Percentiles rank a stretch among this genome's conserved stretches.
phyloP scores from a whole-genome alignment of 2,888 invertebrate species.

The Lysandra coridon region DNA sequence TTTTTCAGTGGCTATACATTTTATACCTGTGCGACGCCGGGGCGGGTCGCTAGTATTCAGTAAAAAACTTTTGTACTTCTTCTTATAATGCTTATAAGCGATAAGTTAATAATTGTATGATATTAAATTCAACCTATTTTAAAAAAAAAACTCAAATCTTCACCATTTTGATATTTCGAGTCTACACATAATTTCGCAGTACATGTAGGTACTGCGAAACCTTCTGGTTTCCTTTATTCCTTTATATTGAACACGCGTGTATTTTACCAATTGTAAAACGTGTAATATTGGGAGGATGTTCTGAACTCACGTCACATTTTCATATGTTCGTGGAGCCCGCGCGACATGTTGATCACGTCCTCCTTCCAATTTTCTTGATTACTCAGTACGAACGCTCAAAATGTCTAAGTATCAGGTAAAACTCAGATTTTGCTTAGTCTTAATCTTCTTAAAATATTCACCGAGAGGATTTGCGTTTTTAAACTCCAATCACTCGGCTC shows the following conservation, averaged over 20 bases:
- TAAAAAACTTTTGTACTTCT: too few species aligned
- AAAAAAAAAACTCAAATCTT: too few species aligned
- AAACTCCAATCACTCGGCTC: slow-evolving; percentile 26
- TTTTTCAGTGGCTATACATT: too few species aligned
- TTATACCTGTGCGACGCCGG: too few species aligned
- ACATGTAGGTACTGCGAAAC: not conserved
- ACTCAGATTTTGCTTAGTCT: slow-evolving; percentile 39
- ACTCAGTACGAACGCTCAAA: slow-evolving; percentile 41
- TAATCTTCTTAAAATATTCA: slow-evolving; percentile 40
- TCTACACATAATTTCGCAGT: too few species aligned
- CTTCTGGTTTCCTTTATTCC: not conserved
- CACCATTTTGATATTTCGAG: too few species aligned
- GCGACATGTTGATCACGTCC: slow-evolving; percentile 36
- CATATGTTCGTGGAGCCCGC: slow-evolving; percentile 28
- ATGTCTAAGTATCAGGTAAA: slow-evolving; percentile 40
- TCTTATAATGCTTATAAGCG: too few species aligned
- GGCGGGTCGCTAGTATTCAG: too few species aligned
- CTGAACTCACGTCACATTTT: not conserved
- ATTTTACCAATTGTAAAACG: not conserved
- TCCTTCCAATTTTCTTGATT: slow-evolving; percentile 42
- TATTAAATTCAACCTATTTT: too few species aligned
- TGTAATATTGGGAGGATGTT: slow-evolving; percentile 1
- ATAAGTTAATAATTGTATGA: too few species aligned
- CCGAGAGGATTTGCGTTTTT: slow-evolving; percentile 24
- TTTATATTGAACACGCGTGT: not conserved